Evolutionary conservation across 2,888 invertebrate genomes (phyloP), one percentile per base, ranked within the genome.

Genomic region (Cyclophora punctaria): DNA sequence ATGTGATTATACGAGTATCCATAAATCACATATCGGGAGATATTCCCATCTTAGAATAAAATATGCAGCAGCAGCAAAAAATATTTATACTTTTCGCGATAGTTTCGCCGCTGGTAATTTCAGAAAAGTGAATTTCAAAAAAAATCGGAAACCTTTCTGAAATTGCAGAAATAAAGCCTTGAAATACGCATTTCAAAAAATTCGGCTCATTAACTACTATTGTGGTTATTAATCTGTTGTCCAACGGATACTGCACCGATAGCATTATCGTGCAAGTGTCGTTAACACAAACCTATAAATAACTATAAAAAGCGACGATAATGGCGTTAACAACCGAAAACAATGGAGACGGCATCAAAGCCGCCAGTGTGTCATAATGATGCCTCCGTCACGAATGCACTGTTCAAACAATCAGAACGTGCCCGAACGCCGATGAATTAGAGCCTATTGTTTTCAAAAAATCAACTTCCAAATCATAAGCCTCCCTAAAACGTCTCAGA

Each of bases 301-400:
- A 59, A 46, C 42, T 57, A 57, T 57, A 54, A 66, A 57, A 67
- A 50, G 53, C 49, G 55, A 55, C 52, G 58, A 60, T 62, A 63
- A 64, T 58, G 46, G 56, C 57, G 58, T 55, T 61, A 55, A 57
- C 52, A 49, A 58, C 54, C 50, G 51, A 59, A 67, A 63, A 65
- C 64, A 66, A 66, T 60, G 54, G 60, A 45, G 49, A 45, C 48
- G 48, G 44, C 51, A 48, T 52, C 53, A 58, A 55, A 60, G 52
- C 51, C 46, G 46, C 49, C 35, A 53, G 49, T 52, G 51, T 57
- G 58, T 51, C 63, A 64, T 64, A 64, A 62, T 60, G 63, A 53
- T 56, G 58, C 45, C 58, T 60, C 60, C 57, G 69, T 78, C 79
- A 78, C 78, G 77, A 78, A 60, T 58, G 55, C 60, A 58, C 62